phyloP scores from a whole-genome alignment of 2,888 invertebrate species.

The Barypeithes pellucidus region DNA sequence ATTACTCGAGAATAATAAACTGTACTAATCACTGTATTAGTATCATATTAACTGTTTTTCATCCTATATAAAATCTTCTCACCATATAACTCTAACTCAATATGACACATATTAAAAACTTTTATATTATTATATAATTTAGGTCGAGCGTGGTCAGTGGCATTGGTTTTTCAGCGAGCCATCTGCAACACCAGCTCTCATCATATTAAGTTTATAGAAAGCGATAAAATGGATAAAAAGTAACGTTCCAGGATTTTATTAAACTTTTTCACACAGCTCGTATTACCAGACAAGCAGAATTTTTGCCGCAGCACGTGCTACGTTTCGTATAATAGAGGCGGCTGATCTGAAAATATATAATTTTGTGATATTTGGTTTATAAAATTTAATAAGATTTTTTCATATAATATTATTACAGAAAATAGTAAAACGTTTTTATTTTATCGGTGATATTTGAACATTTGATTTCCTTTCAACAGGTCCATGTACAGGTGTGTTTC shows the following conservation, averaged over 20 bases:
- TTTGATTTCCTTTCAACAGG: too few relatives aligned
- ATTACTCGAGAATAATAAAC: too few relatives aligned
- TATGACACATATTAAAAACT: slow-evolving; percentile 15
- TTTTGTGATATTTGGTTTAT: background rate
- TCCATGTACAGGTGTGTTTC: too few relatives aligned
- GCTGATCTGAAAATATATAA: slow-evolving; percentile 1
- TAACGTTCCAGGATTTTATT: slow-evolving; percentile 35
- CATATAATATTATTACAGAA: background rate
- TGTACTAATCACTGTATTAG: too few relatives aligned
- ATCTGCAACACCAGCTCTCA: slow-evolving; percentile 27
- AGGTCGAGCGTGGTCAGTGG: slow-evolving; percentile 27
- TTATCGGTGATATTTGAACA: too few relatives aligned
- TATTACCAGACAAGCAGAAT: slow-evolving; percentile 29
- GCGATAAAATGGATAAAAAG: slow-evolving; percentile 38
- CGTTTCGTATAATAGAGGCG: background rate
- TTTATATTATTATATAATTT: slow-evolving; percentile 25
- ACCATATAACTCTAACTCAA: background rate
- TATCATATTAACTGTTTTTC: too few relatives aligned
- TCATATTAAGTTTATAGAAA: slow-evolving; percentile 37
- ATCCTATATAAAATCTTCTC: background rate
- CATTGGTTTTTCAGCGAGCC: slow-evolving; percentile 25
- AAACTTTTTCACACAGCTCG: slow-evolving; percentile 21
- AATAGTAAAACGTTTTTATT: too few relatives aligned
- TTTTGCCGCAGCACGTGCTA: slow-evolving; percentile 31
- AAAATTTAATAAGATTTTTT: background rate